Percentiles rank a stretch among this genome's conserved stretches.
Evolutionary conservation across 2,797 vertebrate species (phyloP).

Genomic region (Luscinia megarhynchos): DNA sequence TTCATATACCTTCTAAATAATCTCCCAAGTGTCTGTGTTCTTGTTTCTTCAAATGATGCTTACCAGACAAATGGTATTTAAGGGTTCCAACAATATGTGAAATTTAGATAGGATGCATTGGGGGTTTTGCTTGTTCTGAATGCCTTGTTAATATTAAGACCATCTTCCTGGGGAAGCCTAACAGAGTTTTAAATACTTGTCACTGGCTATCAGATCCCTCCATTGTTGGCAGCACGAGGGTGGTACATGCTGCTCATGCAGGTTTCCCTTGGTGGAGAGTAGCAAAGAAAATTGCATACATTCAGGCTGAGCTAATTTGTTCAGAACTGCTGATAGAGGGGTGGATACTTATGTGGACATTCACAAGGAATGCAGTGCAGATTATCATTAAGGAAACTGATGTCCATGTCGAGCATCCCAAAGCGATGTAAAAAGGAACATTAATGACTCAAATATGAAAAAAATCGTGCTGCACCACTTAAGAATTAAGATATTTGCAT

Average conservation of each 20-base stretch:
- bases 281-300: neutral
- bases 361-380: neutral
- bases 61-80: neutral
- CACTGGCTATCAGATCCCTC: neutral
- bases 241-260: neutral
- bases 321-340: neutral
- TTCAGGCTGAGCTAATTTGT: neutral
- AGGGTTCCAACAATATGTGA: neutral
- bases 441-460: neutral
- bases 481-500: neutral
- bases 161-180: neutral
- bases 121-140: neutral
- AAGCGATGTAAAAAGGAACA: neutral
- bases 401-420: neutral
- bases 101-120: neutral
- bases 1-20: neutral
- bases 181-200: neutral
- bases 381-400: neutral
- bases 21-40: neutral
- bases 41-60: neutral
- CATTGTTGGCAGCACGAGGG: neutral
- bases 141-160: rapidly evolving
- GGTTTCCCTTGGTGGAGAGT: neutral
- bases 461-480: slow-evolving; percentile 8
- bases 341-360: neutral